Percentiles rank a stretch among this genome's conserved stretches.
phyloP scores from a whole-genome alignment of 2,113 vertebrate species.

The Microtus pennsylvanicus region DNA sequence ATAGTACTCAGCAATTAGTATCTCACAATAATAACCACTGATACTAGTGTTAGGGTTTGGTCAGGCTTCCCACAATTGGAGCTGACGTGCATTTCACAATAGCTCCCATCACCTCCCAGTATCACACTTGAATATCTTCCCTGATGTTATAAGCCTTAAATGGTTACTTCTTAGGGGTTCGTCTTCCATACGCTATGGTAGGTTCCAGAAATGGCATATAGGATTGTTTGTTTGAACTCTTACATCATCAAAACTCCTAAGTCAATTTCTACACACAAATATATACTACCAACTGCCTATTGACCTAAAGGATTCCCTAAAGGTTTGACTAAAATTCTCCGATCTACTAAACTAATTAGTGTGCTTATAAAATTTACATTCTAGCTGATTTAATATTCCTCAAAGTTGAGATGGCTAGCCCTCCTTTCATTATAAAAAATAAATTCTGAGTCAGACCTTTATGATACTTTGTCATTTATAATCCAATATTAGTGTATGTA shows the following conservation, averaged over 20 bases:
- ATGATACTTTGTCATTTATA: not conserved
- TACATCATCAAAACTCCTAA: not conserved
- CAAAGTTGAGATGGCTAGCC: not conserved
- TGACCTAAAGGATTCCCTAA: not conserved
- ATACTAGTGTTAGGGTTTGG: not conserved
- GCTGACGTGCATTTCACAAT: too few species aligned
- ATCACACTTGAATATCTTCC: not conserved
- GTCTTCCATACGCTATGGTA: not conserved
- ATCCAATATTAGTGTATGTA: not conserved
- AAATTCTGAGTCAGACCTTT: not conserved
- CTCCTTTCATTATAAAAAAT: not conserved
- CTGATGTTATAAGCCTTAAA: not conserved
- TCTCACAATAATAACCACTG: not conserved
- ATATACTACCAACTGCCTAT: not conserved
- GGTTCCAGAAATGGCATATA: not conserved
- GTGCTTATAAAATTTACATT: not conserved
- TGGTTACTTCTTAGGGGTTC: not conserved
- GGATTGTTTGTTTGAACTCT: not conserved
- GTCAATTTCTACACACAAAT: not conserved
- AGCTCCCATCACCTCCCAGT: fast-evolving
- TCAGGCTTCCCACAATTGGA: not conserved
- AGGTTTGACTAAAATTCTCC: not conserved
- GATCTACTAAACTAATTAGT: not conserved
- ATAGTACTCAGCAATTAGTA: not conserved
- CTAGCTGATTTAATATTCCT: not conserved